phyloP scores from a whole-genome alignment of 2,888 invertebrate genomes.

The Pheosia tremula region DNA sequence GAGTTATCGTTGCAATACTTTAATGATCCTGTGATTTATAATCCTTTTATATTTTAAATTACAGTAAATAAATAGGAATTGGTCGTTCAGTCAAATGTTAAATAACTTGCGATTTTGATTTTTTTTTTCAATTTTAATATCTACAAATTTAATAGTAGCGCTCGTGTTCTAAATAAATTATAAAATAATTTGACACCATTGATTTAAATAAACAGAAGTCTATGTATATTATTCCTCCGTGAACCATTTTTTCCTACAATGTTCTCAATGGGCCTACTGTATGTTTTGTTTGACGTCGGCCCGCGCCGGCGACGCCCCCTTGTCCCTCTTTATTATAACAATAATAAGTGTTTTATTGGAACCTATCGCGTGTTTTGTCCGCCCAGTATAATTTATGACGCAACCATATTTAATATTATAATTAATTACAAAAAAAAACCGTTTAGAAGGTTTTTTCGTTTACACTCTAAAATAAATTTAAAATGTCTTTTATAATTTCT shows the following conservation, averaged over 20 bases:
- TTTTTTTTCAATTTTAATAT: too few relatives aligned
- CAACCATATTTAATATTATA: background rate
- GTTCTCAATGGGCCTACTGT: slow-evolving; percentile 31
- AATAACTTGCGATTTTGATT: too few relatives aligned
- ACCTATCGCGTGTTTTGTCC: slow-evolving; percentile 44
- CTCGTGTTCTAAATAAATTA: too few relatives aligned
- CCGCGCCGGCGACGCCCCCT: slow-evolving; percentile 51
- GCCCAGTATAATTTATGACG: slow-evolving; percentile 51
- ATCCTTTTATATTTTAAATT: background rate
- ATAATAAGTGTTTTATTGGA: slow-evolving; percentile 61
- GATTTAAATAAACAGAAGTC: too few relatives aligned
- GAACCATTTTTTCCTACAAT: slow-evolving; percentile 19
- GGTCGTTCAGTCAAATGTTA: background rate
- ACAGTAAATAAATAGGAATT: background rate
- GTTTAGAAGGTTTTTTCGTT: background rate
- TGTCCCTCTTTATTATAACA: slow-evolving; percentile 61
- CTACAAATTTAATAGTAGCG: too few relatives aligned
- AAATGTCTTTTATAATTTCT: too few relatives aligned
- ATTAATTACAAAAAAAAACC: background rate
- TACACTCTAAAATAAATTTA: too few relatives aligned
- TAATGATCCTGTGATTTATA: slow-evolving; percentile 7
- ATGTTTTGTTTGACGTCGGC: slow-evolving; percentile 32
- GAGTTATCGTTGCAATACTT: slow-evolving; percentile 17
- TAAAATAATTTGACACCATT: too few relatives aligned
- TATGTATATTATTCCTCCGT: background rate